phyloP scores from a whole-genome alignment of 1,140 invertebrate genomes.

The Heliconius eleuchia region DNA sequence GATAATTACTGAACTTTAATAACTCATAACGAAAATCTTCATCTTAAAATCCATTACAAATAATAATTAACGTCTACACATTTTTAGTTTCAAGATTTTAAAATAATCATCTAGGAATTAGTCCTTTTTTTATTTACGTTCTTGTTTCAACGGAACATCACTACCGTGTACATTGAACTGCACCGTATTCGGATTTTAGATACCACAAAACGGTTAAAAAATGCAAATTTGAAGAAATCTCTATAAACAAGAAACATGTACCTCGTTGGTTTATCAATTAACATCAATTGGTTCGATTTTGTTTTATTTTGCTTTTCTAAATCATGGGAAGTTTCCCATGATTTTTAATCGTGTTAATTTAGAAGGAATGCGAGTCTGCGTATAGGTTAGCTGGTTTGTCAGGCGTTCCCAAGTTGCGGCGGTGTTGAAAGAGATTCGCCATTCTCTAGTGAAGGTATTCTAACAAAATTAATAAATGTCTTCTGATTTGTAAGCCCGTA shows the following conservation, averaged over 20 bases:
- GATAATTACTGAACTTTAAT: conserved; percentile 11
- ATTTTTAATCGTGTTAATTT: conserved; percentile 47
- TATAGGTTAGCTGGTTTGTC: conserved; percentile 23
- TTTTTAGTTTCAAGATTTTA: too few species aligned
- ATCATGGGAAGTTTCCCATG: conserved; percentile 34
- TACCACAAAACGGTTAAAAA: neutral
- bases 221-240: conserved; percentile 22
- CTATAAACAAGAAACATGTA: conserved; percentile 1
- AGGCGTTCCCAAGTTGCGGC: conserved; percentile 26
- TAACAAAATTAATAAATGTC: conserved; percentile 27
- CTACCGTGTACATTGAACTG: neutral
- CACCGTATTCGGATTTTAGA: neutral
- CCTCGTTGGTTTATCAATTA: conserved; percentile 41
- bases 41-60: neutral
- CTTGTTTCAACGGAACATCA: neutral
- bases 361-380: conserved; percentile 34
- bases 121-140: neutral
- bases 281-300: conserved; percentile 35
- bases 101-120: neutral
- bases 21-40: neutral
- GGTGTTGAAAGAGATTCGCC: conserved; percentile 36
- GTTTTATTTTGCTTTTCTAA: conserved; percentile 21
- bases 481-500: conserved; percentile 11
- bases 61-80: too few species aligned
- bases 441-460: conserved; percentile 32